Base-by-base conservation (phyloP, 2,113 vertebrate genomes). In the Pseudopodoces humilis region DNA sequence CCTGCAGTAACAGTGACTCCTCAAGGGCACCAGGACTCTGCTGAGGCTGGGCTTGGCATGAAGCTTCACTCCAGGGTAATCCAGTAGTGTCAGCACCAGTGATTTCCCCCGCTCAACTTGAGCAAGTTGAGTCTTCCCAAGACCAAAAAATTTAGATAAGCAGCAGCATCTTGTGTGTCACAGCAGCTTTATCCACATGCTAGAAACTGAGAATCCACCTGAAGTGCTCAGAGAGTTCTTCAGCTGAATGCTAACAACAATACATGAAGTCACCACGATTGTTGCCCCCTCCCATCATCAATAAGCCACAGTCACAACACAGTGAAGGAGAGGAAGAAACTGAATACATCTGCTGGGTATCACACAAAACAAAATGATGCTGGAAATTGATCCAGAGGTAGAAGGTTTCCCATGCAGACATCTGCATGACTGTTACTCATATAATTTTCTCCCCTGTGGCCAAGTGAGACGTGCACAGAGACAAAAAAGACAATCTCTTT, bases 81-180 rank as follows among this genome's bases (percentile, higher is more conserved):
- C 13, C 0, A 0, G 47, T 22, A 75, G 7, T 4, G 14, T 56
- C 68, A 62, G 69, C 35, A 77, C 8, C 35, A 81, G 35, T 1
- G 7, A 39, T 6, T 27, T 84, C n/a, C 11, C 27, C n/a, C 17
- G 44, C 11, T 86, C 67, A 83, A 11, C 27, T n/a, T 74, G 39
- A 39, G 39, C 39, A 39, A 39, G 39, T 39, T 39, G 39, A 39
- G 39, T 39, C 39, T 39, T 39, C 19, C 39, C 2, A 1, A 69
- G 49, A 77, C 7, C 17, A 89, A 91, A 78, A 65, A 62, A 22
- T 6, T 46, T 21, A 55, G 33, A 49, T 18, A 76, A 72, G 33
- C 49, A 93, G 52, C 28, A 94, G 39, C 11, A 93, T 33, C 17
- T 50, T 68, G 25, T 39, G 52, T 70, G 46, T 52, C 75, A 56